Evolutionary conservation across 2,888 invertebrate species (phyloP), one percentile per base, ranked within the genome.

Genomic region (Oxytorus armatus): DNA sequence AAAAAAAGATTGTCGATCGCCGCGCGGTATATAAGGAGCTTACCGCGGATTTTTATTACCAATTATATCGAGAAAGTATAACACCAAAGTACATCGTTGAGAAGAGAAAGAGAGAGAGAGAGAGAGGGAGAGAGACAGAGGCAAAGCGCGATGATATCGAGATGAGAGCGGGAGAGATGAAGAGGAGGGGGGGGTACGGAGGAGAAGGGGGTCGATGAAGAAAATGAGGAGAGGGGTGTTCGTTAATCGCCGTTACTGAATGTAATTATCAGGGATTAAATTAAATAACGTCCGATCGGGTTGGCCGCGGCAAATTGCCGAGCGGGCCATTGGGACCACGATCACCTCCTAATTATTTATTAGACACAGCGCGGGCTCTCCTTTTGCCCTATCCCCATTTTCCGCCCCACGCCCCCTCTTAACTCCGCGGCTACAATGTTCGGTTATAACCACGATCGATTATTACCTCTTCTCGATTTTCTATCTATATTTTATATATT

Each of bases 61-160:
- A 89, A 89, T 88, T 89, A 88, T 86, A 89, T 89, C 86, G 86
- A 84, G 83, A 86, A 85, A 86, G 83, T 85, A 85, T 85, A 85
- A 83, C 82, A 77, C 36, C 47, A 23, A 75, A 23, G 7, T 29
- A 66, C 51, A 42, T 16, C 61, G 29, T 49, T 53, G 39, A 55
- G 61, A 47, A 55, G 68, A 55, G 59, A 57, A 39, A 29, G 65
- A 25, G 47, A 16, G 53, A 23, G 61, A 57, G 29, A 77, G 70
- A 61, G 70, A 44, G 74, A 57, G 42, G 39, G 33, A 47, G 49
- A 39, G 68, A 16, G 66, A 21, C 36, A n/a, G n/a, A 29, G 53
- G 42, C 10, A 77, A 61, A 74, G 77, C 23, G 29, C 65, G 65
- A 49, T 59, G 79, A 65, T 79, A 79, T 66, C 75, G 75, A 70